These are phyloP conservation scores for Lucinisca nassula DNA, from an alignment of 2,888 invertebrate genomes.

Conservation along the genomic window DNA sequence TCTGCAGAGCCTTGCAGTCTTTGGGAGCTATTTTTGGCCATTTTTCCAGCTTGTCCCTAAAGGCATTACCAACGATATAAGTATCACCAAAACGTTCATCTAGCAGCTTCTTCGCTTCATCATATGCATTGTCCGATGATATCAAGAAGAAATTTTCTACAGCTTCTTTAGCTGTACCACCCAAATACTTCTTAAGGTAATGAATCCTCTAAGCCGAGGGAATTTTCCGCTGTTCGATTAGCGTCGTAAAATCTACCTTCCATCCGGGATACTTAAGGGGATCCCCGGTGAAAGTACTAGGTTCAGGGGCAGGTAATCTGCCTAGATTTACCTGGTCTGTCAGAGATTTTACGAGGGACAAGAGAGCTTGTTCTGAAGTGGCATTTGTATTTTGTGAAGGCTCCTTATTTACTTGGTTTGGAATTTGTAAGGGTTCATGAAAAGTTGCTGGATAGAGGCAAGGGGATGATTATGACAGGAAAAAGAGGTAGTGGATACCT, in stretches of 20 bases:
- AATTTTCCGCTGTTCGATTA: constrained; percentile 27
- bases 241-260: constrained; percentile 24
- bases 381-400: background rate
- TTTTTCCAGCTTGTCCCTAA: constrained; percentile 54
- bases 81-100: constrained; percentile 58
- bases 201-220: constrained; percentile 28
- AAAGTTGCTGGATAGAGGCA: background rate
- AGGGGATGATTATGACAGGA: background rate
- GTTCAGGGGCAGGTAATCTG: constrained; percentile 55
- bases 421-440: background rate
- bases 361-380: background rate
- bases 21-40: constrained; percentile 47
- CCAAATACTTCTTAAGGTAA: constrained; percentile 31
- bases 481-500: too few species aligned
- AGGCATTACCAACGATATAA: constrained; percentile 48
- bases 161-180: constrained; percentile 15
- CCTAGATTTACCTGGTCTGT: constrained; percentile 37
- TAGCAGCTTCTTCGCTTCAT: constrained; percentile 49
- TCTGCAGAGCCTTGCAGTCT: constrained; percentile 30
- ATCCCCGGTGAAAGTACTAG: constrained; percentile 53
- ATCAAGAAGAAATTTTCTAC: constrained; percentile 26
- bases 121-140: constrained; percentile 39
- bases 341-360: constrained; percentile 8
- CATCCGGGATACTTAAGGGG: constrained; percentile 21
- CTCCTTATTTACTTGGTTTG: background rate